Evolutionary conservation across 2,888 invertebrate genomes (phyloP), one percentile per base, ranked within the genome.

Genomic region (Pseudococcus viburni): DNA sequence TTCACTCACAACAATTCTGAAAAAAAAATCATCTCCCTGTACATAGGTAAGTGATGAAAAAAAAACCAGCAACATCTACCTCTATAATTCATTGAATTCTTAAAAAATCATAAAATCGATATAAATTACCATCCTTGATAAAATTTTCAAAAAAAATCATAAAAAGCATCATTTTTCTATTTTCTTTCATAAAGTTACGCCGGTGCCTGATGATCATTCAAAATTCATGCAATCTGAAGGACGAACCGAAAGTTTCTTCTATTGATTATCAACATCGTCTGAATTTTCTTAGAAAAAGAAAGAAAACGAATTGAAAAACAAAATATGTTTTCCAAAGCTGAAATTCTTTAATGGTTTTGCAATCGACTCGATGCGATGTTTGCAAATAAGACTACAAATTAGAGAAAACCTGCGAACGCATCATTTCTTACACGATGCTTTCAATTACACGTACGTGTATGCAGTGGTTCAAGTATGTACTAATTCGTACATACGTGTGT

Each of bases 331-430:
- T 42, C 11, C 80, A 33, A 33, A 73, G 80, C 19, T 11, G 46
- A 19, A 46, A 83, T 83, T 46, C 17, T 83, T 80, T 12, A 46
- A 73, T 73, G 33, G 46, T 83, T 83, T 83, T 42, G 80, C 80
- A 83, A 83, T 83, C 80, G 42, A 46, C 46, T 83, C 39, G 15
- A 8, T 39, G 5, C 33, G 77, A 77, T 83, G 80, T 83, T 83
- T 42, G 80, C 80, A 83, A 83, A 83, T 83, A 46, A 46, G 73
- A 73, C 8, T 0, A 8, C 33, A 19, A 77, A 39, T 46, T 19
- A 83, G 80, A 83, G 80, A 83, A 83, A 46, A 83, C 80, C 80
- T 83, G 80, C 80, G 42, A 83, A 83, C 80, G 80, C 80, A 83
- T 83, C 80, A 83, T 1, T 83, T 83, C 46, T 46, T 46, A 46